Evolutionary conservation across 1,140 invertebrate species (phyloP).

Genomic region (Nasonia longicornis): DNA sequence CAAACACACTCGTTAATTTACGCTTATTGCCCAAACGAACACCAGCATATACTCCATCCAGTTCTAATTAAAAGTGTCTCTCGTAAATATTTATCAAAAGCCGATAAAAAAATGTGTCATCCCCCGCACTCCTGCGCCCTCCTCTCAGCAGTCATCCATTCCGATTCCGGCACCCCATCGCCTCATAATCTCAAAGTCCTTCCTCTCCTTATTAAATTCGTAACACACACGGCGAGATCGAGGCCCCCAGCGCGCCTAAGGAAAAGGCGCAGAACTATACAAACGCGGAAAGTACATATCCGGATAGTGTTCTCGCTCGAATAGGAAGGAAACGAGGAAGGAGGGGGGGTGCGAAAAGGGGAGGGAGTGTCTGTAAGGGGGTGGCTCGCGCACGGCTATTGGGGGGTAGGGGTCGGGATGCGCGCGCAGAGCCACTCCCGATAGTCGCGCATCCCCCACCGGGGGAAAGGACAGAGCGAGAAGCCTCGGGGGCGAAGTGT

Average conservation of each 20-base stretch:
- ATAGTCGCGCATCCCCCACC: conserved; percentile 49
- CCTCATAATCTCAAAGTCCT: conserved; percentile 18
- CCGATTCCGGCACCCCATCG: neutral
- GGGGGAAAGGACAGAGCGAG: conserved; percentile 40
- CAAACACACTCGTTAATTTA: too few species aligned
- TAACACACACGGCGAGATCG: conserved; percentile 1
- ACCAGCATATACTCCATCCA: too few species aligned
- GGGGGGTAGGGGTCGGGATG: conserved; percentile 44
- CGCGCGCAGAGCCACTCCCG: conserved; percentile 56
- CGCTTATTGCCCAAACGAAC: too few species aligned
- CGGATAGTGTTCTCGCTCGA: neutral
- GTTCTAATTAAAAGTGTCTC: too few species aligned
- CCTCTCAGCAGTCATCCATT: neutral
- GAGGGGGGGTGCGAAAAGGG: neutral
- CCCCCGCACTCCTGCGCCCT: too few species aligned
- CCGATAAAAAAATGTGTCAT: neutral
- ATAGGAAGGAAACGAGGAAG: neutral
- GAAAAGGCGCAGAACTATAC: neutral
- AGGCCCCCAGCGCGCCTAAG: neutral
- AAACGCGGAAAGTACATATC: neutral
- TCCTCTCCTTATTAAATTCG: conserved; percentile 25
- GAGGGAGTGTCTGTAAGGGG: neutral
- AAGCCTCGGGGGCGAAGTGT: conserved; percentile 50
- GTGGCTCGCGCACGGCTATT: neutral
- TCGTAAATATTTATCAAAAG: neutral